Evolutionary conservation across 2,797 vertebrate species (phyloP).

Genomic region (Chelonia mydas): DNA sequence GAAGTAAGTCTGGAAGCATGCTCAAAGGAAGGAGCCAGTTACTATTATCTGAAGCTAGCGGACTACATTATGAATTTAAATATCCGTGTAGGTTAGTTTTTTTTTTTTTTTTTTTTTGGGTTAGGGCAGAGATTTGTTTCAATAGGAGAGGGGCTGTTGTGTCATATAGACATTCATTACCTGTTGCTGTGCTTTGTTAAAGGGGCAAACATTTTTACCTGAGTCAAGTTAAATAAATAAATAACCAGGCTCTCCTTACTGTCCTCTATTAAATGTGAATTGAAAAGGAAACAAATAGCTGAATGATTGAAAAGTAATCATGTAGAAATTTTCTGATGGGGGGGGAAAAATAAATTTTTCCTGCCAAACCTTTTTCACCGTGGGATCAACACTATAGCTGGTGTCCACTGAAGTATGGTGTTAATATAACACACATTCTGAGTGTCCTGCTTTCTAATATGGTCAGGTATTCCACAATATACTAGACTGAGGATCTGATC

Average conservation of each 20-base stretch:
- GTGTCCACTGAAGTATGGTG: background rate
- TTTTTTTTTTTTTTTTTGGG: background rate
- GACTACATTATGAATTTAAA: background rate
- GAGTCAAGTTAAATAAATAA: background rate
- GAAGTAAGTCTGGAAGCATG: fast-evolving
- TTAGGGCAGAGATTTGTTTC: background rate
- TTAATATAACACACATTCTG: background rate
- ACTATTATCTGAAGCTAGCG: background rate
- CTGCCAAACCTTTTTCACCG: background rate
- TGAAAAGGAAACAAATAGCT: background rate
- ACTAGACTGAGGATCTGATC: too few species aligned
- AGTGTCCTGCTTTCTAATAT: background rate
- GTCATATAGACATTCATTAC: background rate
- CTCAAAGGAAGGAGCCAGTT: background rate
- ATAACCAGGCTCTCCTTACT: background rate
- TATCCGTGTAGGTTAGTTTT: background rate
- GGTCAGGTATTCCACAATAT: too few species aligned
- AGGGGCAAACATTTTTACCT: background rate
- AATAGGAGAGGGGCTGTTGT: background rate
- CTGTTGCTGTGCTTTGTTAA: background rate
- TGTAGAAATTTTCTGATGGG: too few species aligned
- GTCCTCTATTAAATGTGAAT: background rate
- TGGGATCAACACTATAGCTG: background rate
- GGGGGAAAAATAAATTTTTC: background rate
- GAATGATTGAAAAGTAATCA: background rate